A percentile compares a stretch with the other conserved stretches of the same genome.
Evolutionary conservation across 2,888 invertebrate species (phyloP).

Genomic region (Megalurothrips usitatus): DNA sequence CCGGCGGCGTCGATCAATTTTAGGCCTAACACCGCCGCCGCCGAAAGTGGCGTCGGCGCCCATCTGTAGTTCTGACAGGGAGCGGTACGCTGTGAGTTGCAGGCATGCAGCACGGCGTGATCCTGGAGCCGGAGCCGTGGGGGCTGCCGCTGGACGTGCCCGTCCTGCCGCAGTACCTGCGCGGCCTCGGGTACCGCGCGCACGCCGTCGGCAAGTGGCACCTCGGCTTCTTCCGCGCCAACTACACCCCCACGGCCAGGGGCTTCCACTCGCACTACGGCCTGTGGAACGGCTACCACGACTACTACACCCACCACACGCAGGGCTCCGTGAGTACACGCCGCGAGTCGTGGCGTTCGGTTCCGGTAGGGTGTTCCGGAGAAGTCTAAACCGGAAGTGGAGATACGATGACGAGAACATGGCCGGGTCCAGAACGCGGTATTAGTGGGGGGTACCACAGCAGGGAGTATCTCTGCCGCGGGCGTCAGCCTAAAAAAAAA

Average conservation of each 20-base stretch:
- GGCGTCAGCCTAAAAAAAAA: too few relatives aligned
- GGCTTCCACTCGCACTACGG: slow-evolving; percentile 82
- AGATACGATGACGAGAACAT: too few relatives aligned
- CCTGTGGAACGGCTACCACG: slow-evolving; percentile 75
- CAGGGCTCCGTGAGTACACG: slow-evolving; percentile 45
- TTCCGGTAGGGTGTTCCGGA: too few relatives aligned
- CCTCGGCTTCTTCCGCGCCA: slow-evolving; percentile 50
- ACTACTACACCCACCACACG: slow-evolving; percentile 67
- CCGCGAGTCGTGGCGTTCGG: too few relatives aligned
- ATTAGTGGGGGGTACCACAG: too few relatives aligned
- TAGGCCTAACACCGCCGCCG: too few relatives aligned
- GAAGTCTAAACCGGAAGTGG: too few relatives aligned
- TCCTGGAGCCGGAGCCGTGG: slow-evolving; percentile 49
- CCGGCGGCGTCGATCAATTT: too few relatives aligned
- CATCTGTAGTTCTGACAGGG: too few relatives aligned
- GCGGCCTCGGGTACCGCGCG: slow-evolving; percentile 49
- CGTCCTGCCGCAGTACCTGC: slow-evolving; percentile 51
- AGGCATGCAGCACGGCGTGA: slow-evolving; percentile 54
- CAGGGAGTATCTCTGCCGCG: too few relatives aligned
- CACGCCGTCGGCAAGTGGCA: slow-evolving; percentile 56
- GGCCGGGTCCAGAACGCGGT: too few relatives aligned
- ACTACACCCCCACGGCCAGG: slow-evolving; percentile 63
- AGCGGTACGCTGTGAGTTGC: slow-evolving; percentile 27
- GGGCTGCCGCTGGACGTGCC: slow-evolving; percentile 51
- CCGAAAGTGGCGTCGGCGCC: too few relatives aligned